phyloP scores from a whole-genome alignment of 2,797 vertebrate species.

The Ctenopoma multispine region DNA sequence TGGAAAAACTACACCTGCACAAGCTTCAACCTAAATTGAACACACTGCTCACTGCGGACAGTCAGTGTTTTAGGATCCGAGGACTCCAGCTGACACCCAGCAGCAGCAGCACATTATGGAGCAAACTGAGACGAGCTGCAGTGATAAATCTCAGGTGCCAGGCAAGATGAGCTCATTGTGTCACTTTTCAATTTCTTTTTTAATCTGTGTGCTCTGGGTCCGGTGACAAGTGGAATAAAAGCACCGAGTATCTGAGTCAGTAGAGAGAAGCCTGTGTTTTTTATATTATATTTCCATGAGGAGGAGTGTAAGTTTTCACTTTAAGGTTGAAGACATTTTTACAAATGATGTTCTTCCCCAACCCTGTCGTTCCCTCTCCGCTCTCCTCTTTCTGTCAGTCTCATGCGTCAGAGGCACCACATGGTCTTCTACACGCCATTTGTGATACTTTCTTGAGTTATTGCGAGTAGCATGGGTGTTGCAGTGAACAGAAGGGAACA shows the following conservation, averaged over 20 bases:
- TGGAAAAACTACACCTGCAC: neutral
- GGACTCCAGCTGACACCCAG: no score
- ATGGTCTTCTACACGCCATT: constrained; percentile 53
- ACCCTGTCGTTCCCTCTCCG: neutral
- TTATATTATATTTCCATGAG: neutral
- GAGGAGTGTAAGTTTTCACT: neutral
- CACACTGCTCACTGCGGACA: no score
- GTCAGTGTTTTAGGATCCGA: no score
- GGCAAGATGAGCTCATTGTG: constrained; percentile 26
- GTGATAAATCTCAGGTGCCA: constrained; percentile 39
- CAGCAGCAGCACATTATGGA: constrained; percentile 8
- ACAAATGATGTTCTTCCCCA: neutral
- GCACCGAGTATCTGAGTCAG: constrained; percentile 1
- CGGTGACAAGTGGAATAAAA: constrained; percentile 27
- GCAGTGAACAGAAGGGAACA: constrained; percentile 74
- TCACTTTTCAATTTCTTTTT: constrained; percentile 12
- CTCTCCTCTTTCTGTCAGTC: constrained; percentile 30
- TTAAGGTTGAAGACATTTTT: neutral
- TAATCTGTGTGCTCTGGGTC: constrained; percentile 20
- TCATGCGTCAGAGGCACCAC: constrained; percentile 54
- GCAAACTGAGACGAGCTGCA: constrained; percentile 21
- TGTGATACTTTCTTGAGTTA: constrained; percentile 70
- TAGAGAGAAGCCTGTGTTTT: neutral
- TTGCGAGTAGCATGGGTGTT: constrained; percentile 33
- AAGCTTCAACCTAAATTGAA: neutral